These are phyloP conservation scores for Carterocephalus palaemon DNA, from an alignment of 2,888 invertebrate genomes.

Conservation along the genomic window DNA sequence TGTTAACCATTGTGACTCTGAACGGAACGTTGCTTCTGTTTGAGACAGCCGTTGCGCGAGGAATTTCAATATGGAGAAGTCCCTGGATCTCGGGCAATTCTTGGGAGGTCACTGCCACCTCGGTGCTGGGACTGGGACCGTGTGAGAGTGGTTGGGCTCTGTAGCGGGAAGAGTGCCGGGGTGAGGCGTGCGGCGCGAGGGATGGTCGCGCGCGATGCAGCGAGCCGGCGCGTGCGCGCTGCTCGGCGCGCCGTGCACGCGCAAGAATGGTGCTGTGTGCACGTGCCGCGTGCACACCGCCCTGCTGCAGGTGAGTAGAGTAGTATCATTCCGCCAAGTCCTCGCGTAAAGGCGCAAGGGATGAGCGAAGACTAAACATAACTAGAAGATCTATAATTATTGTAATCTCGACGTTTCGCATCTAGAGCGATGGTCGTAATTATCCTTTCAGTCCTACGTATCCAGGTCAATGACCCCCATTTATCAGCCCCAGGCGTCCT, in stretches of 20 bases:
- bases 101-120: background rate
- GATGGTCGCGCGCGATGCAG: constrained; percentile 65
- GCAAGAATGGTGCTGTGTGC: constrained; percentile 71
- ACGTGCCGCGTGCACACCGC: constrained; percentile 68
- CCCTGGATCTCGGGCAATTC: too few relatives aligned
- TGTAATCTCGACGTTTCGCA: constrained; percentile 18
- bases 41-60: too few relatives aligned
- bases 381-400: constrained; percentile 15
- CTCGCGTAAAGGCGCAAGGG: too few relatives aligned
- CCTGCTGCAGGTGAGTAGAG: constrained; percentile 57
- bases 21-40: too few relatives aligned
- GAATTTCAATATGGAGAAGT: too few relatives aligned
- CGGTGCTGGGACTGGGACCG: too few relatives aligned
- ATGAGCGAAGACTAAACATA: too few relatives aligned
- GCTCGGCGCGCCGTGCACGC: constrained; percentile 72
- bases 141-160: background rate
- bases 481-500: constrained; percentile 13
- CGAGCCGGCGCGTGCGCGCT: constrained; percentile 71
- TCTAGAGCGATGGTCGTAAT: constrained; percentile 18
- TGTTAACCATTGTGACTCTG: too few relatives aligned
- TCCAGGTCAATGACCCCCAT: constrained; percentile 22
- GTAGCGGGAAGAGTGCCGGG: constrained; percentile 15
- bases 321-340: too few relatives aligned
- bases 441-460: constrained; percentile 17
- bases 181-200: constrained; percentile 38